Conservation (phyloP, 1,140 invertebrate genomes). For the Stratiolaelaps scimitus region DNA sequence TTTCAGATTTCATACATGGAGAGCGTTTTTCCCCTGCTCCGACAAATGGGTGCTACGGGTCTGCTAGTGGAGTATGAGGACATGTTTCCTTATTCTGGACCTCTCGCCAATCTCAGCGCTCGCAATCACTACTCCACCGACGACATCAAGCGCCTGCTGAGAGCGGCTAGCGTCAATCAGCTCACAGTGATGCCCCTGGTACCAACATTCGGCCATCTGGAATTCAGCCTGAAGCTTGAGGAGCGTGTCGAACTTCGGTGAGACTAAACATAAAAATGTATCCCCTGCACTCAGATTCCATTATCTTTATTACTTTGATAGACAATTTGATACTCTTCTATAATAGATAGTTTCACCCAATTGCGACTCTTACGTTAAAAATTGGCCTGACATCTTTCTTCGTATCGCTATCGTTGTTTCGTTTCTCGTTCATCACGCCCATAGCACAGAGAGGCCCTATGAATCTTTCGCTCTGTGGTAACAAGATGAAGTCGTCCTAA, state of each 20-base stretch:
- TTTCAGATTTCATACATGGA: constrained; percentile 7
- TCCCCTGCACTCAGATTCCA: not conserved
- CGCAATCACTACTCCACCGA: constrained; percentile 59
- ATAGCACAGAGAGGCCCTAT: too few relatives aligned
- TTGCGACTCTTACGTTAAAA: constrained; percentile 44
- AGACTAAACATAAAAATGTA: not conserved
- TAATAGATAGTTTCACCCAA: constrained; percentile 38
- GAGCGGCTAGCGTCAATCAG: constrained; percentile 51
- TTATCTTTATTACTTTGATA: constrained; percentile 29
- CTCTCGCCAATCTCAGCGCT: constrained; percentile 46
- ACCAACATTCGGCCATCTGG: constrained; percentile 39
- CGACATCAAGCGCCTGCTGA: constrained; percentile 54
- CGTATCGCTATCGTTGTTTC: too few relatives aligned
- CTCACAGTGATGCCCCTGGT: constrained; percentile 47
- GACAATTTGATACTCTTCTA: not conserved
- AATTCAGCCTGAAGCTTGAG: constrained; percentile 33
- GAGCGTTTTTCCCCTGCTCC: constrained; percentile 41
- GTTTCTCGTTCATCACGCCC: too few relatives aligned
- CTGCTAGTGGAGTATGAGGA: constrained; percentile 89
- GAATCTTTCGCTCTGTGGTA: too few relatives aligned
- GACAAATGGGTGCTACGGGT: constrained; percentile 66
- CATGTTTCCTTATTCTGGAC: constrained; percentile 78
- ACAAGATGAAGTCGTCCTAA: too few relatives aligned
- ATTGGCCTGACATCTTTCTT: too few relatives aligned
- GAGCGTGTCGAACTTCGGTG: too few relatives aligned